Conservation (phyloP, 2,888 invertebrate species). For the Drosophila yooni region DNA sequence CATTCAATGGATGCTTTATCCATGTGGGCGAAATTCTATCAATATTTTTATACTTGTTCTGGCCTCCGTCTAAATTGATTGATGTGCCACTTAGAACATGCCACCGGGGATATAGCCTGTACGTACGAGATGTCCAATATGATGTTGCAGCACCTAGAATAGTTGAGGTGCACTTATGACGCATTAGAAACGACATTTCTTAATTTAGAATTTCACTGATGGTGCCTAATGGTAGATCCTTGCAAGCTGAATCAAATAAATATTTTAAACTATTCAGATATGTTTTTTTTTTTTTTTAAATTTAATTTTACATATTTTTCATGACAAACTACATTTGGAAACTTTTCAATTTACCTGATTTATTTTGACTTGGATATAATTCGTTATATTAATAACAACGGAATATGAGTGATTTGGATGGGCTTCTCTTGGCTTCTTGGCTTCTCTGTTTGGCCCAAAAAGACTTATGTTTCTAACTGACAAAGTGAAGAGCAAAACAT, state of each 20-base stretch:
- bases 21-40: fast-evolving
- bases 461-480: too few relatives aligned
- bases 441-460: too few relatives aligned
- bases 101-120: too few relatives aligned
- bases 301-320: background rate
- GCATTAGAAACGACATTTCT: background rate
- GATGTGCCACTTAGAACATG: fast-evolving
- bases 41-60: background rate
- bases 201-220: background rate
- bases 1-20: background rate
- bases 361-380: background rate
- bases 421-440: background rate
- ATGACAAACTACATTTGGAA: background rate
- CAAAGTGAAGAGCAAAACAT: too few relatives aligned
- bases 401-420: background rate
- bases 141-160: background rate
- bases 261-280: background rate
- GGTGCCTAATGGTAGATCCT: background rate
- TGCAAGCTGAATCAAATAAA: background rate
- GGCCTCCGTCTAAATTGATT: background rate
- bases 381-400: background rate
- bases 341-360: background rate
- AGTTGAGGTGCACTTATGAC: background rate
- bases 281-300: background rate
- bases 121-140: background rate